A percentile compares a stretch with the other conserved stretches of the same genome.
These are phyloP conservation scores for Tiliacea citrago DNA, from an alignment of 2,888 invertebrate genomes.

Conservation along the genomic window DNA sequence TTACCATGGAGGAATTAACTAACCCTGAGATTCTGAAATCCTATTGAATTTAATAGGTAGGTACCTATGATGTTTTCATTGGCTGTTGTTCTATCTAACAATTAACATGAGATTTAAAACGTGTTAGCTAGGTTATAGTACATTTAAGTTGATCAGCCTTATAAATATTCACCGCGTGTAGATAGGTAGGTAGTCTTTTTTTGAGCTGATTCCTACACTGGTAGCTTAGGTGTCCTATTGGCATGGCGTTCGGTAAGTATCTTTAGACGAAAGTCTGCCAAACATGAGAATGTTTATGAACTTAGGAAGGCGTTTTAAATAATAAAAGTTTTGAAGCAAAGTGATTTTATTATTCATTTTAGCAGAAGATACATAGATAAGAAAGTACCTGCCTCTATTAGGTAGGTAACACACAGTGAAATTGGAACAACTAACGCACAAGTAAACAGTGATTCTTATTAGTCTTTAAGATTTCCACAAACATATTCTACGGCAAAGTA, in stretches of 20 bases:
- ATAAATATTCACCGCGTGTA: neutral
- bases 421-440: neutral
- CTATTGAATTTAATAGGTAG: neutral
- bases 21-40: too few relatives aligned
- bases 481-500: conserved; percentile 75
- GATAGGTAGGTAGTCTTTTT: neutral
- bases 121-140: too few relatives aligned
- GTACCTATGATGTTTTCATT: neutral
- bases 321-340: conserved; percentile 13
- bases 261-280: too few relatives aligned
- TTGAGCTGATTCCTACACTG: neutral
- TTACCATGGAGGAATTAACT: neutral
- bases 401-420: neutral
- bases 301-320: conserved; percentile 6
- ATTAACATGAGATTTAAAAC: neutral
- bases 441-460: neutral
- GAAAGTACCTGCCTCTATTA: too few relatives aligned
- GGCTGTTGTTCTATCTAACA: too few relatives aligned
- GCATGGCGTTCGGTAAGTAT: too few relatives aligned
- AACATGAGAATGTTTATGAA: neutral
- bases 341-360: conserved; percentile 28
- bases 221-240: too few relatives aligned
- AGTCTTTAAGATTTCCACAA: conserved; percentile 64
- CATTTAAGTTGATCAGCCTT: neutral
- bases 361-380: neutral